phyloP scores from a whole-genome alignment of 1,140 invertebrate genomes.

The Anagrus nilaparvatae region DNA sequence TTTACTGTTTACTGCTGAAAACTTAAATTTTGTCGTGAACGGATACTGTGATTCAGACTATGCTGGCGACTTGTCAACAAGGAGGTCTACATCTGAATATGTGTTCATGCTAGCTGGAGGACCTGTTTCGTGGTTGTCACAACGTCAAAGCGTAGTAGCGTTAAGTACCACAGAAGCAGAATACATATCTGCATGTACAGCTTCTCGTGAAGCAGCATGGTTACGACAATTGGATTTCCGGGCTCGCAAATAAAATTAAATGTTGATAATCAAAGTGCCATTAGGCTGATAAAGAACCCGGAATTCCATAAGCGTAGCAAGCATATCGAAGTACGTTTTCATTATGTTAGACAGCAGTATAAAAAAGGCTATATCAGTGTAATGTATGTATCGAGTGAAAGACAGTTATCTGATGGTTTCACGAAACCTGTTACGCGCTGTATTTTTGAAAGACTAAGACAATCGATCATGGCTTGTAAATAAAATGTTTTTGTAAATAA shows the following conservation, averaged over 20 bases:
- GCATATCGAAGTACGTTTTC: slow-evolving; percentile 22
- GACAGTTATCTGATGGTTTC: slow-evolving; percentile 4
- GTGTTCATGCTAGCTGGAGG: too few species aligned
- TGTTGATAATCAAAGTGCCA: slow-evolving; percentile 24
- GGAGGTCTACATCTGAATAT: too few species aligned
- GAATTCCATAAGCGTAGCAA: slow-evolving; percentile 22
- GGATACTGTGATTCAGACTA: too few species aligned
- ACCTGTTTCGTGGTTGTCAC: slow-evolving; percentile 10
- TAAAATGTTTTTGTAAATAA: too few species aligned
- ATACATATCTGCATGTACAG: slow-evolving; percentile 16
- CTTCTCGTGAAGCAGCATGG: slow-evolving; percentile 25
- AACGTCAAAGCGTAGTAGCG: slow-evolving; percentile 10
- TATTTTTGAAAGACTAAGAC: too few species aligned
- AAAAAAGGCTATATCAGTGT: slow-evolving; percentile 13
- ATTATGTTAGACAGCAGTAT: slow-evolving; percentile 19
- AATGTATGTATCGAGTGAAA: slow-evolving; percentile 12
- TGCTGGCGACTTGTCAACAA: too few species aligned
- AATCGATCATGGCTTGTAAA: too few species aligned
- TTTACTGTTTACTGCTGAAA: slow-evolving; percentile 1
- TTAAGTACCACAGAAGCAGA: slow-evolving; percentile 17
- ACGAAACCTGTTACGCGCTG: too few species aligned
- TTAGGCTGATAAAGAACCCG: slow-evolving; percentile 18
- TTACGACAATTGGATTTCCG: slow-evolving; percentile 18
- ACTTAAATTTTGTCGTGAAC: too few species aligned
- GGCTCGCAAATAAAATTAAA: slow-evolving; percentile 5